Percentiles rank a stretch among this genome's conserved stretches.
These are phyloP conservation scores for Ornithoptera priamus DNA, from an alignment of 2,888 invertebrate genomes.

Conservation along the genomic window DNA sequence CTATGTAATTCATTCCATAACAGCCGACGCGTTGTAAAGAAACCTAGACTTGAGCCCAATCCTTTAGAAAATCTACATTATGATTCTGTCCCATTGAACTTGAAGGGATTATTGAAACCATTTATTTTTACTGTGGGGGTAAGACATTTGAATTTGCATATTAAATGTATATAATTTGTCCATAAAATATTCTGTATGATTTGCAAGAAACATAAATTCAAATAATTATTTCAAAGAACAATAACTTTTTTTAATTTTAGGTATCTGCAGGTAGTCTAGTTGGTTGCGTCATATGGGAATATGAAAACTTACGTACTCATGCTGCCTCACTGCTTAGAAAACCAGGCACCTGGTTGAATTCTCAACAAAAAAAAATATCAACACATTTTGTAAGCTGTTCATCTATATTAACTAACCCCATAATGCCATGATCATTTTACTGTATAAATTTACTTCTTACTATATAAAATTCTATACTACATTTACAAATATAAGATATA, in stretches of 20 bases:
- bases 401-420: neutral
- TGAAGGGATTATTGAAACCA: conserved; percentile 79
- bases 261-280: conserved; percentile 85
- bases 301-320: conserved; percentile 84
- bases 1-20: conserved; percentile 63
- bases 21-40: conserved; percentile 48
- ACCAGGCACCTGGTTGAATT: conserved; percentile 76
- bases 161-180: conserved; percentile 1
- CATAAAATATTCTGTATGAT: neutral
- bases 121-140: conserved; percentile 84
- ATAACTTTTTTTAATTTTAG: conserved; percentile 55
- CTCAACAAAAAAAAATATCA: conserved; percentile 59
- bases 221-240: neutral
- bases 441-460: too few species aligned
- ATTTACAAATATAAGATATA: too few species aligned
- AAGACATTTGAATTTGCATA: conserved; percentile 44
- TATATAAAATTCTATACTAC: too few species aligned
- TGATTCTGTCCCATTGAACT: conserved; percentile 64
- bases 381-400: conserved; percentile 51
- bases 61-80: conserved; percentile 65
- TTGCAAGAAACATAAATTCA: neutral
- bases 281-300: conserved; percentile 92
- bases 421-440: too few species aligned
- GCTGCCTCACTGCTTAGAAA: conserved; percentile 75
- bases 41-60: conserved; percentile 51